Base-by-base conservation (phyloP, 2,797 vertebrate genomes). In the Dendrocincla tyrannina region DNA sequence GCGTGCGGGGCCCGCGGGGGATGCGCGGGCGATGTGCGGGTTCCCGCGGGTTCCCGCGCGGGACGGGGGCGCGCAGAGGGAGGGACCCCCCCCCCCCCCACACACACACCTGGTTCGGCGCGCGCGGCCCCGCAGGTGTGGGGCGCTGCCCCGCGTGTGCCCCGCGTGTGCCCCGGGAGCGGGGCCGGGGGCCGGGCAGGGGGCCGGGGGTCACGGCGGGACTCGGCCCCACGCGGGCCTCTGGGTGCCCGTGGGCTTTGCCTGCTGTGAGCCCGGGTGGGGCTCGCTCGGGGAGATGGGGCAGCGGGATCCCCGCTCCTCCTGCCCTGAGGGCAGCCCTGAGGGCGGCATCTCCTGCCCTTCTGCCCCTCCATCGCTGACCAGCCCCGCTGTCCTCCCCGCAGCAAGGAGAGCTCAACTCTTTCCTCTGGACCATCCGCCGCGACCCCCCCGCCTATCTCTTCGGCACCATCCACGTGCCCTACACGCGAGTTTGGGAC, bases 391-490 rank as follows among this genome's bases (percentile, higher is more conserved):
- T 67, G 47, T 88, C 70, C 44, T 82, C 33, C 35, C 67, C 18
- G 9, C 96, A 98, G 98, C 98, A 99, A 97, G 97, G 97, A 93
- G 98, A 98, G 56, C 97, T 99, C 97, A 99, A 99, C 96, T 98
- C 98, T 37, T 99, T 99, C 96, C 97, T 99, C 91, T 99, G 98
- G 98, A 98, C 98, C 24, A 97, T 99, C 50, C 98, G 97, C 59
- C 98, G 98, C 1, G 97, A 98, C 60, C 98, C 98, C 62, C 98
- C 98, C 0, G 98, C 98, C 60, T 99, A 98, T 94, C 97, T 99
- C 66, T 99, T 99, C 49, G 98, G 98, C 86, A 99, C 98, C 77
- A 99, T 99, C 93, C 98, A 99, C 13, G 98, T 99, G 87, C 98
- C 98, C 8, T 99, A 99, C 95, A 99, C 98, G 9, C 98, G 98